These are phyloP conservation scores for Lepidocyrtinus sp. DNA, from an alignment of 2,888 invertebrate species.

Conservation along the genomic window DNA sequence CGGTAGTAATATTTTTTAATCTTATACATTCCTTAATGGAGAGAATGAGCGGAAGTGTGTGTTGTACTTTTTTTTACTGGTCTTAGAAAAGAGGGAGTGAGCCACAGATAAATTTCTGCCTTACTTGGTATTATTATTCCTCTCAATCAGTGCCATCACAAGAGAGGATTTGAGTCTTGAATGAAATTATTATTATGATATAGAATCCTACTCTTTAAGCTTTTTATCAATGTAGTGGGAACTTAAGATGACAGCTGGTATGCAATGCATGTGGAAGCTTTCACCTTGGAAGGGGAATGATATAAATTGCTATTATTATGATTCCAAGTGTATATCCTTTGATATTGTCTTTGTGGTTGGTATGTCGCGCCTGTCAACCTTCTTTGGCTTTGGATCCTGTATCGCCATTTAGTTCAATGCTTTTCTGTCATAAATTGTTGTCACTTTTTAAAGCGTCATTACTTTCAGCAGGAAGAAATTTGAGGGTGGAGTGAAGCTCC, in stretches of 20 bases:
- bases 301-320: slow-evolving; percentile 33
- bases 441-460: slow-evolving; percentile 59
- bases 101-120: background rate
- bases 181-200: no score
- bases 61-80: slow-evolving; percentile 35
- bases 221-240: background rate
- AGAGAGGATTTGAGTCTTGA: slow-evolving; percentile 8
- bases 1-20: slow-evolving; percentile 51
- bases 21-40: slow-evolving; percentile 25
- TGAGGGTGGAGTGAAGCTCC: background rate
- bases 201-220: background rate
- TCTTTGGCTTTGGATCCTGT: background rate
- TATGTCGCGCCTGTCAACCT: slow-evolving; percentile 12
- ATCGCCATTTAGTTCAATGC: slow-evolving; percentile 67
- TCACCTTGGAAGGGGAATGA: background rate
- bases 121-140: background rate
- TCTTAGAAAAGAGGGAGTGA: background rate
- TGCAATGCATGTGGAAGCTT: background rate
- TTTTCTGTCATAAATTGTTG: slow-evolving; percentile 69
- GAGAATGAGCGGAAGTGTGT: slow-evolving; percentile 67
- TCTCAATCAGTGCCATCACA: slow-evolving; percentile 23
- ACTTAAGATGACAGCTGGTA: slow-evolving; percentile 9
- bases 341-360: slow-evolving; percentile 9
- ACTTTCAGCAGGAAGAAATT: background rate
- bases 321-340: slow-evolving; percentile 28